Percentiles rank a stretch among this genome's conserved stretches.
Conservation (phyloP, 1,140 invertebrate species). For the Idris sp. region DNA sequence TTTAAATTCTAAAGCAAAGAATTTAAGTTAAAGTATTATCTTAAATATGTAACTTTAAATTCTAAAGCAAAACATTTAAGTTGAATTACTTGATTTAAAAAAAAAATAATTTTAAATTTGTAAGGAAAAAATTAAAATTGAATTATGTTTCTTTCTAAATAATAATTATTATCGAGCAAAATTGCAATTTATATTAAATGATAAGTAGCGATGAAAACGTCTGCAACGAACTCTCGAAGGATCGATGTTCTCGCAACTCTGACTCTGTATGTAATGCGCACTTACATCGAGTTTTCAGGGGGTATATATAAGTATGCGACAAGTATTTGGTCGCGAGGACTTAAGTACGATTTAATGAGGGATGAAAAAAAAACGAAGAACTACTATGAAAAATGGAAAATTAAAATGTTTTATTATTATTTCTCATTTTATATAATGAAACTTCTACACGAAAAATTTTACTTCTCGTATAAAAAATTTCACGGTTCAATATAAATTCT, state of each 20-base stretch:
- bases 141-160: background rate
- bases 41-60: too few species aligned
- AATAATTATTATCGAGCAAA: background rate
- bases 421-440: too few species aligned
- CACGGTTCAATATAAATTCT: too few species aligned
- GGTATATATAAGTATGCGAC: conserved; percentile 57
- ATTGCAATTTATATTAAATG: conserved; percentile 21
- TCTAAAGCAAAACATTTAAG: too few species aligned
- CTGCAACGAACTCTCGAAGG: conserved; percentile 36
- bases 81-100: too few species aligned
- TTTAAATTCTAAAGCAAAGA: too few species aligned
- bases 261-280: conserved; percentile 29
- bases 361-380: conserved; percentile 31
- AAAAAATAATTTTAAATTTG: too few species aligned
- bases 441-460: too few species aligned
- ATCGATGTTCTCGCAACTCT: conserved; percentile 5
- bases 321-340: conserved; percentile 56
- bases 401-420: too few species aligned
- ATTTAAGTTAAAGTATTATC: too few species aligned
- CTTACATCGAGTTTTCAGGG: conserved; percentile 42
- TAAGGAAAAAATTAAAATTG: background rate
- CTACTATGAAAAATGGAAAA: conserved; percentile 29
- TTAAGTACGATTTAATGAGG: conserved; percentile 64
- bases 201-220: conserved; percentile 19
- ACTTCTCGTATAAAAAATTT: too few species aligned